Evolutionary conservation across 2,797 vertebrate genomes (phyloP), one percentile per base, ranked within the genome.

Genomic region (Karalla daura): DNA sequence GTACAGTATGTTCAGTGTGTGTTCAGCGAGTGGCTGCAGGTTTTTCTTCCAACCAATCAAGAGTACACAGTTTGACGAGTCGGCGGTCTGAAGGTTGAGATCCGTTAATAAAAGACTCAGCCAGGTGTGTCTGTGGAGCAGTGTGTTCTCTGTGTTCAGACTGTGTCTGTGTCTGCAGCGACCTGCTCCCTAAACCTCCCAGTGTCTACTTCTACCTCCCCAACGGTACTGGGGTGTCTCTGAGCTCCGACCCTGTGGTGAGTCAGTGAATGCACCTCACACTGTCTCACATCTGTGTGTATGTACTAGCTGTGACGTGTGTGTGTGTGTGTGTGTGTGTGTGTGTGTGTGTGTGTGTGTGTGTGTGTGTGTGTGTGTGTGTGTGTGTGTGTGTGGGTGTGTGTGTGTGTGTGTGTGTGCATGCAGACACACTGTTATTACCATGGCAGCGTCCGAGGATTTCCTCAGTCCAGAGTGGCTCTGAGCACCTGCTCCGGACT

Each of bases 391-490:
- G 15, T 70, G 49, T 66, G 21, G 55, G 18, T 53, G 25, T 43
- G 8, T 40, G 50, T 62, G 7, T 60, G 35, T 53, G 18, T 60
- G n/a, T 67, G 50, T 66, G 21, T 55, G 18, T 69, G 24, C 80
- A 62, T 65, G 25, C 75, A 98, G 96, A 90, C 83, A 13, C 92
- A 93, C 58, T 98, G 96, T 85, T 96, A 95, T 81, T 97, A 97
- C 73, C 93, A 89, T 2, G 97, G 96, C 12, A 80, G 18, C 0
- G 90, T 93, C 5, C 65, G 1, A 53, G 95, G 94, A 1, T 89
- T 84, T 4, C 72, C 83, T 0, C 24, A 68, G 23, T 96, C 96
- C 59, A 90, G 94, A 79, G 95, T 89, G 76, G 95, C 87, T 4
- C 14, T 97, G 70, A 97, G 96, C 14, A 88, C 94, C 77, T 98